These are phyloP conservation scores for Palythoa caribaeorum DNA, from an alignment of 92 coral and sea anemone genomes.

Conservation along the genomic window DNA sequence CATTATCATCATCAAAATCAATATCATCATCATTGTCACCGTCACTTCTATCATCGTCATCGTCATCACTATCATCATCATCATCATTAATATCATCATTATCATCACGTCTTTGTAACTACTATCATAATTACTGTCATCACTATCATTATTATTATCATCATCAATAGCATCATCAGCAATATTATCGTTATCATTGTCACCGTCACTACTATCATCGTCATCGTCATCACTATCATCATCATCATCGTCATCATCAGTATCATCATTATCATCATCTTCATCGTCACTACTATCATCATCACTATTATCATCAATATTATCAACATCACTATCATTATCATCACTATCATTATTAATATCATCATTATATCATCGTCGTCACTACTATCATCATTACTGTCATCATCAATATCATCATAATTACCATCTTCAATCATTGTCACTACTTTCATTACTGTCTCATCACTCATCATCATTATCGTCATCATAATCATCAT, in stretches of 20 bases:
- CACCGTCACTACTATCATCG: background rate
- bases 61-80: background rate
- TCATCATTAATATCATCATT: background rate
- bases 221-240: background rate
- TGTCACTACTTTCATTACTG: too few relatives aligned
- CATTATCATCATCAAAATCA: background rate
- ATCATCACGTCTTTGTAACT: too few relatives aligned
- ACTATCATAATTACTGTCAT: background rate
- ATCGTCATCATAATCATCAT: background rate
- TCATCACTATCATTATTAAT: background rate
- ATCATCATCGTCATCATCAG: background rate
- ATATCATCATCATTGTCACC: background rate
- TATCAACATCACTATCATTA: background rate
- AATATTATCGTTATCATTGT: background rate
- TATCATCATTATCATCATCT: background rate
- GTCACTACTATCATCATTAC: background rate
- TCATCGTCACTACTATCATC: background rate
- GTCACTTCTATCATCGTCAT: background rate
- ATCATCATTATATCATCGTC: background rate
- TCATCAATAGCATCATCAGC: background rate
- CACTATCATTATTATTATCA: background rate
- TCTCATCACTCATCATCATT: too few relatives aligned
- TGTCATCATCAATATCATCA: background rate
- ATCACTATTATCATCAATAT: background rate
- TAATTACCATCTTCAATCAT: background rate